These are phyloP conservation scores for Sphecodes monilicornis DNA, from an alignment of 2,888 invertebrate species.

Conservation along the genomic window DNA sequence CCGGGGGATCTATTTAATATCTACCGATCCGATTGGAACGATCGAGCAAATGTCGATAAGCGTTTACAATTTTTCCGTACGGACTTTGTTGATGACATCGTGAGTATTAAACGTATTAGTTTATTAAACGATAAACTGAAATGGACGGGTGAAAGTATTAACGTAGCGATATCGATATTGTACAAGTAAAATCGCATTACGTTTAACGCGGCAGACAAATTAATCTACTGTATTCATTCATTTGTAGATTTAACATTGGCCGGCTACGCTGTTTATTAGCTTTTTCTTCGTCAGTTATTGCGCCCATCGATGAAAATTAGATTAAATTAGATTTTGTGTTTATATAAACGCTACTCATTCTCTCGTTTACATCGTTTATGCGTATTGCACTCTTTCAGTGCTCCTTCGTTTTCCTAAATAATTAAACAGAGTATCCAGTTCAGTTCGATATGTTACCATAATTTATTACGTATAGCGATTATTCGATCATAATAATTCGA, in stretches of 20 bases:
- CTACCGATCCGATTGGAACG: not conserved
- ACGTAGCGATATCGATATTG: constrained; percentile 24
- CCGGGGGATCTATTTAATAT: not conserved
- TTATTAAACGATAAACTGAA: constrained; percentile 28
- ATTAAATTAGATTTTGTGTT: too few relatives aligned
- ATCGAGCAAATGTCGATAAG: constrained; percentile 22
- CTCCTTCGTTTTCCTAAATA: not conserved
- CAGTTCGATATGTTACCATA: not conserved
- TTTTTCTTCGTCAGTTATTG: not conserved
- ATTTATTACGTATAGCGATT: not conserved
- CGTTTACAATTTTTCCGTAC: constrained; percentile 21
- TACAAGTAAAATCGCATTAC: not conserved
- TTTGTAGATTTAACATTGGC: not conserved
- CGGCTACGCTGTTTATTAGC: not conserved
- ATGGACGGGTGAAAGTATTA: constrained; percentile 35
- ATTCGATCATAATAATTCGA: not conserved
- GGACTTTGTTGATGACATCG: constrained; percentile 15
- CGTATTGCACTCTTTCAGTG: not conserved
- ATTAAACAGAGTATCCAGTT: not conserved
- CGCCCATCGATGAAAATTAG: not conserved
- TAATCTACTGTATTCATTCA: constrained; percentile 25
- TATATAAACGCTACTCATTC: too few relatives aligned
- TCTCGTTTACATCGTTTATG: not conserved
- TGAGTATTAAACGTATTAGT: constrained; percentile 41
- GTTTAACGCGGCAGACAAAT: constrained; percentile 23